Evolutionary conservation across 2,113 vertebrate genomes (phyloP), one percentile per base, ranked within the genome.

Genomic region (human): DNA sequence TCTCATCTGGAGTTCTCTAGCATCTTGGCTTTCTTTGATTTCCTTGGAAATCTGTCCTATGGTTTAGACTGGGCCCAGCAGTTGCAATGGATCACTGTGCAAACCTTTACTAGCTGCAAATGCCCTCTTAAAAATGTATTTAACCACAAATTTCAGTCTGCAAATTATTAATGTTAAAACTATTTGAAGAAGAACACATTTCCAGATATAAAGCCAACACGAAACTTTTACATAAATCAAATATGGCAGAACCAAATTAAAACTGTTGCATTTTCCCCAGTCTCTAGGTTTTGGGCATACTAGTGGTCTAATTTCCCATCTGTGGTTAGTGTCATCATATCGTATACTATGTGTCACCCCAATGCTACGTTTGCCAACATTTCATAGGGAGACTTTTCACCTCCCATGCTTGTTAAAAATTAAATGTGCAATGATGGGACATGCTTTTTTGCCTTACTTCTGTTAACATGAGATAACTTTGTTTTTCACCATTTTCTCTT

Each of bases 111-210:
- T 70, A 90, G 70, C 43, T 96, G 86, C 84, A 96, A 66, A 90
- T 95, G 75, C 93, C 91, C 95, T 97, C 87, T 97, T 93, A 88
- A 95, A 96, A 96, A 86, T 95, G 83, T 43, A 81, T 78, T 88
- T 89, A 96, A 96, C 92, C 90, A 8, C 25, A 32, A 76, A 85
- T 96, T 96, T 97, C 52, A 90, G 90, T 96, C 98, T 98, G 83
- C 78, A 96, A 93, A 96, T 86, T 97, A 92, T 98, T 97, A 95
- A 96, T 95, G 83, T 89, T 96, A 48, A 96, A 97, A 97, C 45
- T 97, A 93, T 98, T 97, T 97, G 90, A 83, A 97, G 94, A 97
- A 55, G 57, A 83, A 94, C 80, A 79, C 55, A 76, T 98, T 98
- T 97, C 97, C 97, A 98, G 93, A 96, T 68, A 50, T 75, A 5